A percentile compares a stretch with the other conserved stretches of the same genome.
phyloP scores from a whole-genome alignment of 2,113 vertebrate genomes.

The Calyptomena viridis region DNA sequence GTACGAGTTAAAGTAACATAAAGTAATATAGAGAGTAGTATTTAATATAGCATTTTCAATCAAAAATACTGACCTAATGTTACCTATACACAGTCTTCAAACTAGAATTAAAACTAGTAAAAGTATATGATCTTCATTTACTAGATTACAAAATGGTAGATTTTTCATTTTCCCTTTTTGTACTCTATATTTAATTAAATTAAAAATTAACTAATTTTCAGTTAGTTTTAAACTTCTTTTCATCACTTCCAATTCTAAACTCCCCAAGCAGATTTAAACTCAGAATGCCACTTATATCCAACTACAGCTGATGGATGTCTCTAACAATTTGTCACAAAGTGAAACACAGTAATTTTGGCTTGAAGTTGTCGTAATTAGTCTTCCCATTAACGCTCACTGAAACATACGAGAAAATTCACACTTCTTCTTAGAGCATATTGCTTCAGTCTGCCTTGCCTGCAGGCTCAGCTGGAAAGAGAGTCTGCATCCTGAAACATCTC shows the following conservation, averaged over 20 bases:
- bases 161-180: background rate
- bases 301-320: background rate
- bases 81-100: background rate
- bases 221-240: background rate
- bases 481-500: background rate
- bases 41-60: background rate
- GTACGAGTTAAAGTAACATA: background rate
- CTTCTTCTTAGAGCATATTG: slow-evolving; percentile 6
- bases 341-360: slow-evolving; percentile 7
- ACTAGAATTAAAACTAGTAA: background rate
- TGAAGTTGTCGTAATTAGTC: slow-evolving; percentile 34
- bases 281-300: background rate
- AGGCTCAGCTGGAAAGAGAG: background rate
- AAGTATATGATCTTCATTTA: background rate
- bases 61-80: background rate
- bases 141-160: background rate
- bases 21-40: background rate
- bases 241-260: background rate
- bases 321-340: background rate
- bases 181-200: background rate
- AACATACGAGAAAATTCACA: slow-evolving; percentile 32
- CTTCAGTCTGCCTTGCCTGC: slow-evolving; percentile 15
- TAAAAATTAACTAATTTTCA: background rate
- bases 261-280: background rate
- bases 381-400: background rate